A percentile compares a stretch with the other conserved stretches of the same genome.
Evolutionary conservation across 2,888 invertebrate genomes (phyloP).

Genomic region (Tolmerus cingulatus): DNA sequence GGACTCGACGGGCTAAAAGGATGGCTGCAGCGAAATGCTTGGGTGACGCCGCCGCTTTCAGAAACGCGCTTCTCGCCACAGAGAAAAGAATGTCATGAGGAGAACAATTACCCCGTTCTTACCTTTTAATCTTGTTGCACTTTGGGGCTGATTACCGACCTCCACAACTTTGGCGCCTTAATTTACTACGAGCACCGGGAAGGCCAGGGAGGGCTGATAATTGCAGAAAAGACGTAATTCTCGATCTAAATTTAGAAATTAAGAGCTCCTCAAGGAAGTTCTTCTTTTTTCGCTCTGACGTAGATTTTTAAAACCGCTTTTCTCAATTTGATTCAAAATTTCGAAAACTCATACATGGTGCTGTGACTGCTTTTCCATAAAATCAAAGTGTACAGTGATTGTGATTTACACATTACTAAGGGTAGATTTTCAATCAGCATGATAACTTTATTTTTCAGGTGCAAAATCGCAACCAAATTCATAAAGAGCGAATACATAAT

Average conservation of each 20-base stretch:
- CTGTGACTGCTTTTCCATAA: neutral
- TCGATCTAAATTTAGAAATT: neutral
- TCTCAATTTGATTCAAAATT: neutral
- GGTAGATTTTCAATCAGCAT: too few species aligned
- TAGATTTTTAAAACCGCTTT: neutral
- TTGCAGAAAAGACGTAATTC: neutral
- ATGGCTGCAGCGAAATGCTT: neutral
- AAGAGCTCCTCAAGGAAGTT: neutral
- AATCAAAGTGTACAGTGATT: too few species aligned
- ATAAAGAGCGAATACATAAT: too few species aligned
- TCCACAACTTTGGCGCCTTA: neutral
- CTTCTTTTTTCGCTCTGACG: neutral
- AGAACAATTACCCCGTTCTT: conserved; percentile 24
- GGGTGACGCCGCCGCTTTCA: conserved; percentile 6
- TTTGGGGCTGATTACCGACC: neutral
- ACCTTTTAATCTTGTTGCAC: conserved; percentile 1
- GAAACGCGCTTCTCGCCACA: neutral
- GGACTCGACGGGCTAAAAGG: neutral
- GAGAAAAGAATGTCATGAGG: conserved; percentile 1
- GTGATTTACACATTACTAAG: too few species aligned
- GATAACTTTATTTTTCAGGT: too few species aligned
- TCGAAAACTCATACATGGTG: neutral
- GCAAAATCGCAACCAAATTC: too few species aligned
- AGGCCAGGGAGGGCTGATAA: neutral
- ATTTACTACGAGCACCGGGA: neutral